Conservation (phyloP, 2,113 vertebrate species). For the Athene noctua region DNA sequence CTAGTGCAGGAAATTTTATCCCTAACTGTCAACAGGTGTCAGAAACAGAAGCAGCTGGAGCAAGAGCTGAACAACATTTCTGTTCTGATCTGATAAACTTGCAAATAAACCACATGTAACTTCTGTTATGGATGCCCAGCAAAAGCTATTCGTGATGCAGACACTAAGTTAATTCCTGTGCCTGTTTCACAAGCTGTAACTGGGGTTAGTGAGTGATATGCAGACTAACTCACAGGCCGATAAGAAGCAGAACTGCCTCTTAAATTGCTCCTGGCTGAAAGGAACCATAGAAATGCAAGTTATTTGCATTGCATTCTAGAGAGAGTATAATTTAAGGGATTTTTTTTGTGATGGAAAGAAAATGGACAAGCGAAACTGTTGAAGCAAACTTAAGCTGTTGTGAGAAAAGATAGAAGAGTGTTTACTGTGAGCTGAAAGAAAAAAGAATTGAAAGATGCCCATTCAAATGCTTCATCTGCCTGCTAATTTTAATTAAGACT, state of each 20-base stretch:
- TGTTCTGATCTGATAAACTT: conserved; percentile 47
- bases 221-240: not conserved
- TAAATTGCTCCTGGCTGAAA: conserved; percentile 3
- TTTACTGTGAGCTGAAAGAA: conserved; percentile 33
- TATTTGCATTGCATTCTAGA: not conserved
- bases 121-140: not conserved
- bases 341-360: not conserved
- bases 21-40: conserved; percentile 49
- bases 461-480: conserved; percentile 54
- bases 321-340: not conserved
- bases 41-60: conserved; percentile 43
- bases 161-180: not conserved
- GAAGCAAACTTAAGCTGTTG: conserved; percentile 35
- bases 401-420: conserved; percentile 28
- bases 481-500: conserved; percentile 64
- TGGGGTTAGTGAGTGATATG: not conserved
- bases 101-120: conserved; percentile 10
- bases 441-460: conserved; percentile 50
- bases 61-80: conserved; percentile 15
- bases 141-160: not conserved
- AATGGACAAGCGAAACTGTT: conserved; percentile 14
- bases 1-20: conserved; percentile 25
- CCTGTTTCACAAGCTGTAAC: not conserved
- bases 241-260: conserved; percentile 3
- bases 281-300: conserved; percentile 28